Evolutionary conservation across 1,140 invertebrate genomes (phyloP), one percentile per base, ranked within the genome.

Genomic region (Pogonomyrmex barbatus): DNA sequence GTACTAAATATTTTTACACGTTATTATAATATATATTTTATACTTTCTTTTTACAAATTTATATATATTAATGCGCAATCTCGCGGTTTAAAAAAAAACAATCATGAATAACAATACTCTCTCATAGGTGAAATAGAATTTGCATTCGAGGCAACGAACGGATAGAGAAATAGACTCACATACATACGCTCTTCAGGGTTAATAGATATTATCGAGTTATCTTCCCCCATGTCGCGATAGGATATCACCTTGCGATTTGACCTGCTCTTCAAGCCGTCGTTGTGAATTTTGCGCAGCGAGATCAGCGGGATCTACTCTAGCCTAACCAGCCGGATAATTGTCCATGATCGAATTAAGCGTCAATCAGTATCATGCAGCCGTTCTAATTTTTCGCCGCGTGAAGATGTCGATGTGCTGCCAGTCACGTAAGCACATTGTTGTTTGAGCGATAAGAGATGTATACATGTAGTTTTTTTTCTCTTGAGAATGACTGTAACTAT

Each of bases 201-300:
- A 83, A 83, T 60, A 83, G 79, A 83, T 83, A 73, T 83, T 83
- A 83, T 83, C 79, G 14, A 73, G 54, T 83, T 83, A 83, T 83
- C 79, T 83, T 24, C 17, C 4, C 30, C 54, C 54, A 10, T 63
- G 6, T 58, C 12, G 68, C 42, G 79, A 83, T 83, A 83, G 52
- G 42, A 75, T 83, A 83, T 83, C 68, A 60, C 42, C 36, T 70
- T 52, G 77, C 50, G 39, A 70, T 81, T 56, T 70, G 78, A 81
- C 50, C 78, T 14, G 78, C 24, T 81, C 65, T 81, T 30, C 30
- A 68, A 68, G 52, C 8, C 24, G 62, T n/a, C 36, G 47, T 63
- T 30, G 14, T 47, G 45, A 73, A 83, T 83, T 83, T 83, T 83
- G 42, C 79, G 56, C 54, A 73, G 68, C 79, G 42, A 60, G n/a